Percentiles rank a stretch among this genome's conserved stretches.
Conservation (phyloP, 2,888 invertebrate species). For the Alloscopus bannaensis region DNA sequence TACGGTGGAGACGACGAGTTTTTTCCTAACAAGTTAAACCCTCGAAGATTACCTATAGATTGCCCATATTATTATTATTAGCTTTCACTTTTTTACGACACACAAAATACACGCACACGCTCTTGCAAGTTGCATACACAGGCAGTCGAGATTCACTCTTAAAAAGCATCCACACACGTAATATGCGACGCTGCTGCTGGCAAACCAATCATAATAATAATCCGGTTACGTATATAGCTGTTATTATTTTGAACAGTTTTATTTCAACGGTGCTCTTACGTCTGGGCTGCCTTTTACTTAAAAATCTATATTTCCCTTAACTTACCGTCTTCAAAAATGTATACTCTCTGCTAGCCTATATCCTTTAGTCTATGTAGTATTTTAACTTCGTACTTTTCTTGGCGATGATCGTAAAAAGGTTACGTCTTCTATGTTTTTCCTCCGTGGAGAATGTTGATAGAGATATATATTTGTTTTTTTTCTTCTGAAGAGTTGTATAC, state of each 20-base stretch:
- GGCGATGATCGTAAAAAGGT: slow-evolving; percentile 19
- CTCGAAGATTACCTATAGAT: too few relatives aligned
- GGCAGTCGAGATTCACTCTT: too few relatives aligned
- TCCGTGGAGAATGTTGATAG: not conserved
- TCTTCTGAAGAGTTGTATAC: not conserved
- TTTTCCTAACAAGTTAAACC: too few relatives aligned
- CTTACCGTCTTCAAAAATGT: not conserved
- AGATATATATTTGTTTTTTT: too few relatives aligned
- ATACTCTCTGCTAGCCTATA: not conserved
- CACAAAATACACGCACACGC: too few relatives aligned
- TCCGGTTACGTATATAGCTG: slow-evolving; percentile 63
- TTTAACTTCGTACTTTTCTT: slow-evolving; percentile 10
- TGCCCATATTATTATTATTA: too few relatives aligned
- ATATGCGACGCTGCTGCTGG: too few relatives aligned
- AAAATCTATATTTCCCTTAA: too few relatives aligned
- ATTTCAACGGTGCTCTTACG: slow-evolving; percentile 50
- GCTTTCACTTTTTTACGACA: too few relatives aligned
- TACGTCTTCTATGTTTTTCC: slow-evolving; percentile 1
- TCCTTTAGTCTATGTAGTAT: not conserved
- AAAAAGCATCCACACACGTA: slow-evolving; percentile 9
- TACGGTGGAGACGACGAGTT: too few relatives aligned
- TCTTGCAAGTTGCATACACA: too few relatives aligned
- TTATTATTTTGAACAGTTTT: slow-evolving; percentile 53
- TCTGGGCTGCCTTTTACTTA: not conserved
- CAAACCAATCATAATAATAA: slow-evolving; percentile 41